These are phyloP conservation scores for Drosophila ananassae DNA, from an alignment of 1,140 invertebrate species.

Conservation along the genomic window DNA sequence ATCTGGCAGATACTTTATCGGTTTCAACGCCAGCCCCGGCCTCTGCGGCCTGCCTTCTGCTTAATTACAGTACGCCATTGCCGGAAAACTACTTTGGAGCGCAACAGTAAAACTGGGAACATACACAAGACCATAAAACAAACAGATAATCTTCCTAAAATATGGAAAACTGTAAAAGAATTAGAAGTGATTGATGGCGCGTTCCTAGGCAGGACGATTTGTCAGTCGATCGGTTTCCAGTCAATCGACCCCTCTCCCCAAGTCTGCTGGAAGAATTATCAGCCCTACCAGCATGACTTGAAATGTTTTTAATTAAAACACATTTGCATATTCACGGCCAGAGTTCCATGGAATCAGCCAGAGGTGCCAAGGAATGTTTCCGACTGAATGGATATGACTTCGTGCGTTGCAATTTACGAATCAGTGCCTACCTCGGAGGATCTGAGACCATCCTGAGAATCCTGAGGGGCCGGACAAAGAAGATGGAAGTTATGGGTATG, in stretches of 20 bases:
- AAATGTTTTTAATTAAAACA: neutral
- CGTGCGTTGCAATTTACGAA: too few species aligned
- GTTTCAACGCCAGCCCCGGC: conserved; percentile 23
- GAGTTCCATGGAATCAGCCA: too few species aligned
- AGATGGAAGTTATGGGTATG: conserved; percentile 6
- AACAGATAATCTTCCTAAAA: neutral
- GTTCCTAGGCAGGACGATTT: neutral
- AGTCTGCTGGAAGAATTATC: too few species aligned
- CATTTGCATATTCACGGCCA: neutral
- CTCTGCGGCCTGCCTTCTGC: conserved; percentile 47
- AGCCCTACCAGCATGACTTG: neutral
- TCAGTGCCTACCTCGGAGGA: neutral
- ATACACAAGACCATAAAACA: conserved; percentile 1
- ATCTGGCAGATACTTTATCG: conserved; percentile 72
- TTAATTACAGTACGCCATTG: conserved; percentile 76
- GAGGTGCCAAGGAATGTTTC: conserved; percentile 8
- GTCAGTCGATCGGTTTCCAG: too few species aligned
- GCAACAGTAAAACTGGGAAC: neutral
- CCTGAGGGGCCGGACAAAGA: conserved; percentile 10
- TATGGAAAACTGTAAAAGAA: neutral
- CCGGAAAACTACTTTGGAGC: conserved; percentile 8
- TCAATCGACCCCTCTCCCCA: too few species aligned
- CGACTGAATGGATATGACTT: neutral
- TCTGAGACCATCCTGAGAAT: neutral
- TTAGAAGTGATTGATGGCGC: neutral